Percentiles rank a stretch among this genome's conserved stretches.
These are phyloP conservation scores for Neelides sp. DNA, from an alignment of 1,140 invertebrate species.

Conservation along the genomic window DNA sequence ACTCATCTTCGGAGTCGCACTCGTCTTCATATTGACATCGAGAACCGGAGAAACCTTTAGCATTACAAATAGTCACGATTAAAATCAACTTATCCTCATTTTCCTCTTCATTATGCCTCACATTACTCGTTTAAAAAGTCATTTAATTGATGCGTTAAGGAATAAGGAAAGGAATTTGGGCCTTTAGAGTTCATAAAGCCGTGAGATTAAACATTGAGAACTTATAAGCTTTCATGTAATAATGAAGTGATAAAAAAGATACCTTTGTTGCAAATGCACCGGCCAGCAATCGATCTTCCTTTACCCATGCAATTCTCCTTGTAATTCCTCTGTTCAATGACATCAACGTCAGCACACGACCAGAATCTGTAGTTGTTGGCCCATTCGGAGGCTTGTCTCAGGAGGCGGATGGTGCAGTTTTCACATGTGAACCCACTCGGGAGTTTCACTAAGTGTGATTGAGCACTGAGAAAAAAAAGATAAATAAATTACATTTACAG, in stretches of 20 bases:
- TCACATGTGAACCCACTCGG: conserved; percentile 69
- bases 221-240: not conserved
- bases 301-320: conserved; percentile 69
- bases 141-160: too few relatives aligned
- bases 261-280: conserved; percentile 33
- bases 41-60: conserved; percentile 44
- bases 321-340: conserved; percentile 45
- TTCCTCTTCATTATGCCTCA: too few relatives aligned
- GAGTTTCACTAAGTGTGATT: conserved; percentile 61
- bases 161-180: too few relatives aligned
- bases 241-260: not conserved
- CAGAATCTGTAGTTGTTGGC: conserved; percentile 70
- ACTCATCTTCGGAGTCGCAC: conserved; percentile 67
- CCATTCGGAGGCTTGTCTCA: conserved; percentile 83
- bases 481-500: not conserved
- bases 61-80: too few relatives aligned
- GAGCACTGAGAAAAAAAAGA: conserved; percentile 48
- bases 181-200: conserved; percentile 2
- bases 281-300: conserved; percentile 57
- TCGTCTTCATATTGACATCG: conserved; percentile 75
- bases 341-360: conserved; percentile 90
- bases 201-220: not conserved
- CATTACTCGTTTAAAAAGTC: too few relatives aligned
- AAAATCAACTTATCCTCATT: too few relatives aligned
- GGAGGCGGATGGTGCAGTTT: conserved; percentile 76